phyloP scores from a whole-genome alignment of 2,113 vertebrate genomes.

The Centropus bengalensis region DNA sequence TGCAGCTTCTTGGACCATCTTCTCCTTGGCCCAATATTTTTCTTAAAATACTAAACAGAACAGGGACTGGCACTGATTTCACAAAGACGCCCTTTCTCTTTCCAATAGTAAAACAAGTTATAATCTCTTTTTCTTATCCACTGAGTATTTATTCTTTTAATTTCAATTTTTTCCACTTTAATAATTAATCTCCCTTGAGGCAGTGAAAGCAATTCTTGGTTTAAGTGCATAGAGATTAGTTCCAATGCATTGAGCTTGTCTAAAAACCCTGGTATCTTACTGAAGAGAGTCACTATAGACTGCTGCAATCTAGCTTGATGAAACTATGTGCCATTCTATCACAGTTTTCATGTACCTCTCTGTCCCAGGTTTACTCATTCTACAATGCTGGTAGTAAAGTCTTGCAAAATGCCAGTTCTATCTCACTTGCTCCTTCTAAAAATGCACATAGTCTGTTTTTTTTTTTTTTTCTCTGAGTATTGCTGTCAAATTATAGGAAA shows the following conservation, averaged over 20 bases:
- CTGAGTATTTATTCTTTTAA: neutral
- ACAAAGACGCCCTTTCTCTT: neutral
- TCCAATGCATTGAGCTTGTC: neutral
- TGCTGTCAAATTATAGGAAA: neutral
- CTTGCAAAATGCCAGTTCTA: neutral
- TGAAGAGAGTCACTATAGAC: neutral
- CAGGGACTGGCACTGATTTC: neutral
- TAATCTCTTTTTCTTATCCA: neutral
- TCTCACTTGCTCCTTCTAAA: neutral
- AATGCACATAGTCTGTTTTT: neutral
- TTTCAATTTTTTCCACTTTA: neutral
- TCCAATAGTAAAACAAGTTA: neutral
- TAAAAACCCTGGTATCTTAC: neutral
- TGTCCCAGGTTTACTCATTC: neutral
- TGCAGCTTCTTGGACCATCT: neutral
- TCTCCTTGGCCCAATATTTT: neutral
- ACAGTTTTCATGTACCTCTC: neutral
- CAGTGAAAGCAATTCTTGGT: neutral
- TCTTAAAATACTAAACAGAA: neutral
- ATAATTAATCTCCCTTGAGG: constrained; percentile 14
- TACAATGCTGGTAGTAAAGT: neutral
- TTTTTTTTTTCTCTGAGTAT: neutral
- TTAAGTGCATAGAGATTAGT: neutral
- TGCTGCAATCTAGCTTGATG: neutral
- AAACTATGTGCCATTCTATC: neutral